Percentiles rank a stretch among this genome's conserved stretches.
phyloP scores from a whole-genome alignment of 2,888 invertebrate genomes.

The Invenusta paracnida region DNA sequence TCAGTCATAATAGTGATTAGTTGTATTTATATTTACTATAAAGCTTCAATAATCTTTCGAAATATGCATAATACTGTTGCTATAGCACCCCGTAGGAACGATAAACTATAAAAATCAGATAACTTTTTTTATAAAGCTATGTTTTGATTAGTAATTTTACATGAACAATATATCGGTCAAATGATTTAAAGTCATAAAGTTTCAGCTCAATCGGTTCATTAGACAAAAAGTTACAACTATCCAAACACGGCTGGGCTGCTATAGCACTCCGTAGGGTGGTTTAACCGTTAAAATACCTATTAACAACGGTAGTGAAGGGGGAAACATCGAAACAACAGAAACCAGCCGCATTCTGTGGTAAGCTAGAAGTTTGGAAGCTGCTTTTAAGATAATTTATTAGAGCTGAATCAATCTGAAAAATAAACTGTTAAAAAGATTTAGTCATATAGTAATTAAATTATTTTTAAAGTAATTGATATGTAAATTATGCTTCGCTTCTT shows the following conservation, averaged over 20 bases:
- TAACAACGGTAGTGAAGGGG: too few species aligned
- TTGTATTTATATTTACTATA: constrained; percentile 23
- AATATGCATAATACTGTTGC: constrained; percentile 2
- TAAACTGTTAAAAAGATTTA: too few species aligned
- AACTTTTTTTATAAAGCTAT: constrained; percentile 23
- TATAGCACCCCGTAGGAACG: constrained; percentile 1
- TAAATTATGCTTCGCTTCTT: too few species aligned
- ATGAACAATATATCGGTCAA: not conserved
- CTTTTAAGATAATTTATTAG: too few species aligned
- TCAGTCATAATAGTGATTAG: not conserved
- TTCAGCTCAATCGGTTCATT: constrained; percentile 19
- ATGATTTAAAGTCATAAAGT: constrained; percentile 17
- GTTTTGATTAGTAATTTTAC: constrained; percentile 19
- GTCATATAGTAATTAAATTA: too few species aligned
- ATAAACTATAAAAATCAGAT: constrained; percentile 26
- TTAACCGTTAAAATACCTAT: constrained; percentile 19
- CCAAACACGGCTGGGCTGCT: constrained; percentile 21
- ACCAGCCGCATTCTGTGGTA: too few species aligned
- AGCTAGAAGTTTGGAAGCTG: too few species aligned
- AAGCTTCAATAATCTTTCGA: constrained; percentile 7
- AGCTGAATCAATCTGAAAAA: too few species aligned
- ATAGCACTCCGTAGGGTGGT: not conserved
- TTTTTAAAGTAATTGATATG: too few species aligned
- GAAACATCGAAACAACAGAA: too few species aligned
- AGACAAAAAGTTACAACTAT: constrained; percentile 26